Base-by-base conservation (phyloP, 2,888 invertebrate species). In the Amphipyra berbera region DNA sequence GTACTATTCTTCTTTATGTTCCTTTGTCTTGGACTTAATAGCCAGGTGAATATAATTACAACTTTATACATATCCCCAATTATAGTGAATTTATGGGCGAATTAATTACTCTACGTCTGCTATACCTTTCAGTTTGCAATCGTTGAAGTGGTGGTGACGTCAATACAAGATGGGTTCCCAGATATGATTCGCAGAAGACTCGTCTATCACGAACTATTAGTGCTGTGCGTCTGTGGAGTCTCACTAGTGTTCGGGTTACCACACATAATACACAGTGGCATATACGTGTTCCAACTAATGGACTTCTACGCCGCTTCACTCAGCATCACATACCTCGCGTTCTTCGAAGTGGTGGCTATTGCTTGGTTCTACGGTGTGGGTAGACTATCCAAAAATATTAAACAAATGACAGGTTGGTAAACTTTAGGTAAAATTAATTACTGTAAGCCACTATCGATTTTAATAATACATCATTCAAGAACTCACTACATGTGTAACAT, bases 251-350 rank as follows among this genome's bases (percentile, higher is more conserved):
- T 97, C 79, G 98, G 98, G 21, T 93, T 99, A 78, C 98, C 98
- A 8, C 98, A 98, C 93, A 96, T 98, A 50, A 96, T 98, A 79
- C 97, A 98, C 93, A 98, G 98, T 75, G 98, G 98, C 74, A 98
- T 98, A 90, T 98, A 97, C 87, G 97, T 97, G 86, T 98, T 98
- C 88, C 98, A 98, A 95, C 89, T 99, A 75, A 97, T 99, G 95
- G 98, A 98, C 88, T 98, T 98, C 86, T 99, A 98, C 88, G 98
- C 98, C n/a, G 98, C 98, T 14, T 97, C 98, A 46, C 97, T 98
- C 80, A 98, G 98, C 58, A 97, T 98, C 55, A 97, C 98, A 94
- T 98, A 98, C 87, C 95, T 98, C 73, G 98, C 98, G 38, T 98
- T 99, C 91, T 98, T 98, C 84, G 98, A 99, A 95, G 97, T 98